Conservation (phyloP, 2,797 vertebrate species). For the Mormyrops boulengeri region DNA sequence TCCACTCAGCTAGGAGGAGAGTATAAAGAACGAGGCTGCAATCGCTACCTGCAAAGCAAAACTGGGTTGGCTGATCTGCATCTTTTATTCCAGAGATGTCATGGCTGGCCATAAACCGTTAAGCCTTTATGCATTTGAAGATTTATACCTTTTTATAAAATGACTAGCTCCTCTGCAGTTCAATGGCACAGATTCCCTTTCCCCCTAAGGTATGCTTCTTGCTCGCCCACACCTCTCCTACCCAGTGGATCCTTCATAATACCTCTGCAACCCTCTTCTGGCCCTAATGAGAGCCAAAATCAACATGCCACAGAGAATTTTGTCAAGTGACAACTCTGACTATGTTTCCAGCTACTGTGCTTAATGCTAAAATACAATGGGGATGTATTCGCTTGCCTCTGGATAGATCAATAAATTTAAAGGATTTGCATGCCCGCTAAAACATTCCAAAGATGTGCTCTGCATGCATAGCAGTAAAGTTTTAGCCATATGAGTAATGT, state of each 20-base stretch:
- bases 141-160: not conserved
- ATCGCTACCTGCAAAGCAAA: not conserved
- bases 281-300: not conserved
- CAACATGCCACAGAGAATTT: not conserved
- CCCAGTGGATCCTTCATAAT: not conserved
- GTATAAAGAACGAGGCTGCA: not conserved
- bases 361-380: not conserved
- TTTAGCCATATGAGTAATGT: not conserved
- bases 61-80: not conserved
- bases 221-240: not conserved
- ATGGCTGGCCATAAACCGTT: not conserved
- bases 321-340: not conserved
- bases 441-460: not conserved
- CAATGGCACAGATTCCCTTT: not conserved
- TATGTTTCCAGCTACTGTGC: not conserved
- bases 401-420: not conserved
- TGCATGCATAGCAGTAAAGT: not conserved
- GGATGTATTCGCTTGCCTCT: not conserved
- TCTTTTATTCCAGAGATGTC: not conserved
- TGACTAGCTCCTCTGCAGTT: not conserved
- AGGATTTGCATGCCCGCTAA: not conserved
- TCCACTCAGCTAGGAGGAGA: not conserved
- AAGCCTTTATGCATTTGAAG: not conserved
- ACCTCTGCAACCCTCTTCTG: not conserved
- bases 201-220: not conserved